Evolutionary conservation across 2,113 vertebrate species (phyloP), one percentile per base, ranked within the genome.

Genomic region (Nannobrachium achirus): DNA sequence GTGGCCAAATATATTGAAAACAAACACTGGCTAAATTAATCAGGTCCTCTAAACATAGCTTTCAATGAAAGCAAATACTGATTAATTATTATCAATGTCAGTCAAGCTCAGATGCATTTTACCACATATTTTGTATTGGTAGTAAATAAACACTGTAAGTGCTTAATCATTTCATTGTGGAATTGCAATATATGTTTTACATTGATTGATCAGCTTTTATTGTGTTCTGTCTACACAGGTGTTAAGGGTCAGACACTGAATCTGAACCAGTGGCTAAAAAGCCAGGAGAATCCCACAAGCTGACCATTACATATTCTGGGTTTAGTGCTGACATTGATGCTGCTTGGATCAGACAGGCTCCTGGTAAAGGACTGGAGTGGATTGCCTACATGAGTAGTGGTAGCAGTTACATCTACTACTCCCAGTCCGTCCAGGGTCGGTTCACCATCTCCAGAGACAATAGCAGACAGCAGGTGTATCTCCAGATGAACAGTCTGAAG

Each of bases 321-420:
- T 66, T 66, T 40, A 59, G 69, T 19, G 0, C 0, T 1, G 0
- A 0, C 39, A 62, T 61, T 40, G 0, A 1, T 9, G 84, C 86
- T 55, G 1, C 14, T 48, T 89, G 84, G 84, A 68, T 88, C 62
- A 15, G 61, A 40, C 84, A 87, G 19, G 15, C 72, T 51, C 49
- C 69, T 19, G 80, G 78, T 46, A 84, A 85, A 74, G 71, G 73
- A 0, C 71, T 86, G 40, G 77, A 86, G 13, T 87, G 76, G 79
- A 10, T 88, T 9, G 48, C 69, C 6, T 0, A 1, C 7, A 73
- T 80, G 60, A 45, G 46, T 16, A 65, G 39, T 25, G 4, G 2
- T 25, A 25, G n/a, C n/a, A n/a, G n/a, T n/a, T n/a, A n/a, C 0
- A 64, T 51, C 8, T 58, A 40, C 51, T 69, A 64, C 46, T 69